Evolutionary conservation across 2,888 invertebrate species (phyloP).

Genomic region (Pteria penguin): DNA sequence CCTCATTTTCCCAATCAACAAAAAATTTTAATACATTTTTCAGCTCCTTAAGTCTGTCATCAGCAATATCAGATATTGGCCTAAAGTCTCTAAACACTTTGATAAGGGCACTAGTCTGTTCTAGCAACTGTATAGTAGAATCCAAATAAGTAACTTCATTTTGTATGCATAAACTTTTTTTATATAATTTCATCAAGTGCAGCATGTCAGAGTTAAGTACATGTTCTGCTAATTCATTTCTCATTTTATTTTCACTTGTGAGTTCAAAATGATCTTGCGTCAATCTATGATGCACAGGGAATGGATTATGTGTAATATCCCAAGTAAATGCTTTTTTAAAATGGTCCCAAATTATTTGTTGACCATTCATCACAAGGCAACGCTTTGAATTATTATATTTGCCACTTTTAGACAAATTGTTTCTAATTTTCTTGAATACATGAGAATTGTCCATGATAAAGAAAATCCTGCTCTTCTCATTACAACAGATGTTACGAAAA

Average conservation of each 20-base stretch:
- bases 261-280: slow-evolving; percentile 45
- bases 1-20: slow-evolving; percentile 35
- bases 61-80: slow-evolving; percentile 28
- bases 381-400: not conserved
- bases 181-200: slow-evolving; percentile 44
- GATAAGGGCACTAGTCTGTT: slow-evolving; percentile 32
- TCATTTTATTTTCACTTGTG: slow-evolving; percentile 47
- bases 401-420: slow-evolving; percentile 48
- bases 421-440: slow-evolving; percentile 44
- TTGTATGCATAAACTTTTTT: slow-evolving; percentile 23
- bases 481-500: slow-evolving; percentile 19
- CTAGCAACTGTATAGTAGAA: slow-evolving; percentile 34
- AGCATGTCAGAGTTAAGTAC: slow-evolving; percentile 45
- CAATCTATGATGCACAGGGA: slow-evolving; percentile 41
- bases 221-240: slow-evolving; percentile 50
- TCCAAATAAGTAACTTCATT: slow-evolving; percentile 33
- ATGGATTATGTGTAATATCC: slow-evolving; percentile 41
- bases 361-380: slow-evolving; percentile 11
- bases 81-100: slow-evolving; percentile 32
- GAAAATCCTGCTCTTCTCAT: not conserved
- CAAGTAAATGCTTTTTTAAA: slow-evolving; percentile 42
- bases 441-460: slow-evolving; percentile 43
- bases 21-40: slow-evolving; percentile 34
- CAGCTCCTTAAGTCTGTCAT: slow-evolving; percentile 32
- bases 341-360: slow-evolving; percentile 41